Conservation (phyloP, 2,113 vertebrate species). For the Mirza zaza region DNA sequence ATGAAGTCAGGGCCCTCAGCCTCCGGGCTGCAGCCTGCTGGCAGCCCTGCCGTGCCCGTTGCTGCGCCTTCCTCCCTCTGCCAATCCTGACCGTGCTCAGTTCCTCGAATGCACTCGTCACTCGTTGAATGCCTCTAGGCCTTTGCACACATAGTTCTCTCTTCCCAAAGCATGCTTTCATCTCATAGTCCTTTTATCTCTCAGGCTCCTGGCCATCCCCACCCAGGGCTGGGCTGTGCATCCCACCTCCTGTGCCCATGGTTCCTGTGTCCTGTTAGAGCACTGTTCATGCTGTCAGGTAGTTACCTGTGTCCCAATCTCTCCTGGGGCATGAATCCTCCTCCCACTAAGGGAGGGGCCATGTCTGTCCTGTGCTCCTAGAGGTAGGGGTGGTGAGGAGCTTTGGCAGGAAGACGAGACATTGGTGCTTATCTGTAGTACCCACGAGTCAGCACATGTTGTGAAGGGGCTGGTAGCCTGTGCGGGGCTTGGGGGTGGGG, state of each 20-base stretch:
- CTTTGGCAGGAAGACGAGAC: neutral
- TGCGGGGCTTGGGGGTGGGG: neutral
- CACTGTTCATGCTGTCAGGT: neutral
- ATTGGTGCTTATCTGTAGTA: neutral
- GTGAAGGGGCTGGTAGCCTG: neutral
- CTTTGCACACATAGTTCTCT: constrained; percentile 38
- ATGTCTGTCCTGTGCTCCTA: neutral
- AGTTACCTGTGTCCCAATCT: neutral
- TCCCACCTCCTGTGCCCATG: neutral
- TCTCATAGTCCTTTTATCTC: constrained; percentile 14
- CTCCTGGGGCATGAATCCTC: neutral
- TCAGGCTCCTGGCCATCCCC: neutral
- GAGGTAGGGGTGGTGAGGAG: neutral
- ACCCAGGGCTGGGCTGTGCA: neutral
- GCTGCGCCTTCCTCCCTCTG: neutral
- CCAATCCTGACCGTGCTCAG: neutral
- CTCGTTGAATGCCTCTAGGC: constrained; percentile 12
- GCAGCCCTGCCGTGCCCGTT: neutral
- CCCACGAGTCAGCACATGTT: neutral
- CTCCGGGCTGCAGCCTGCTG: neutral
- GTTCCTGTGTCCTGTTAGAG: neutral
- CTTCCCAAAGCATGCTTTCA: constrained; percentile 30
- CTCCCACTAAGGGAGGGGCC: neutral
- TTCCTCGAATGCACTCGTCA: neutral
- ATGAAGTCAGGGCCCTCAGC: neutral